phyloP scores from a whole-genome alignment of 30 jellyfish, hydroid and myxozoan genomes.

The Hydractinia symbiolongicarpus region DNA sequence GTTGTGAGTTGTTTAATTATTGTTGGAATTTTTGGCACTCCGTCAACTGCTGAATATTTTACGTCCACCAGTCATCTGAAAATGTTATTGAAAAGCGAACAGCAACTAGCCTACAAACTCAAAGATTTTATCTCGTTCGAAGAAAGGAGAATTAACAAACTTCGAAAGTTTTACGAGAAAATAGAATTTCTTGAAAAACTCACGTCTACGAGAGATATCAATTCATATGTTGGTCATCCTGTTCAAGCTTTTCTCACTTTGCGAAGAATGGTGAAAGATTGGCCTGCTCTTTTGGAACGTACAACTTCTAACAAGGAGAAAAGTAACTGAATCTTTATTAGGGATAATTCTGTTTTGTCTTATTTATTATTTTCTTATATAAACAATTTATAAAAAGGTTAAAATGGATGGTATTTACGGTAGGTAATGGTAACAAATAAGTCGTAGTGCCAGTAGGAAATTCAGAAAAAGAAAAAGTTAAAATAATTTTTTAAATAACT shows the following conservation, averaged over 20 bases:
- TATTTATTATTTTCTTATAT: no score
- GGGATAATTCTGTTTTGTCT: no score
- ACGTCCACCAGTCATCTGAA: constrained; percentile 62
- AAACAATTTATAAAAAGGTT: no score
- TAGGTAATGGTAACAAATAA: no score
- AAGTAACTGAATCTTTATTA: no score
- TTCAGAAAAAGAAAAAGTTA: no score
- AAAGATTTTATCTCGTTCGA: constrained; percentile 36
- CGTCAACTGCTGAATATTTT: constrained; percentile 45
- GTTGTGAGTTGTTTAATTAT: no score
- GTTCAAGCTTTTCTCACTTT: constrained; percentile 30
- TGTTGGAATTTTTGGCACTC: no score
- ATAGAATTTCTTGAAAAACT: constrained; percentile 18
- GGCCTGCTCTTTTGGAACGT: constrained; percentile 23
- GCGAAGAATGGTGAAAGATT: constrained; percentile 34
- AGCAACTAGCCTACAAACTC: constrained; percentile 32
- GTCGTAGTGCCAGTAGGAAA: no score
- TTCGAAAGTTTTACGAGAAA: constrained; percentile 16
- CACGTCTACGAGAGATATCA: constrained; percentile 25
- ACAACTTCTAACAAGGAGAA: neutral
- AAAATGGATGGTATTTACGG: no score
- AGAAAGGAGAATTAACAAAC: constrained; percentile 35
- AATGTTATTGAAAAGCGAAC: constrained; percentile 46
- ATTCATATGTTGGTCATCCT: constrained; percentile 53
- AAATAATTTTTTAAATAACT: no score